These are phyloP conservation scores for Tachina grossa DNA, from an alignment of 2,888 invertebrate species.

Conservation along the genomic window DNA sequence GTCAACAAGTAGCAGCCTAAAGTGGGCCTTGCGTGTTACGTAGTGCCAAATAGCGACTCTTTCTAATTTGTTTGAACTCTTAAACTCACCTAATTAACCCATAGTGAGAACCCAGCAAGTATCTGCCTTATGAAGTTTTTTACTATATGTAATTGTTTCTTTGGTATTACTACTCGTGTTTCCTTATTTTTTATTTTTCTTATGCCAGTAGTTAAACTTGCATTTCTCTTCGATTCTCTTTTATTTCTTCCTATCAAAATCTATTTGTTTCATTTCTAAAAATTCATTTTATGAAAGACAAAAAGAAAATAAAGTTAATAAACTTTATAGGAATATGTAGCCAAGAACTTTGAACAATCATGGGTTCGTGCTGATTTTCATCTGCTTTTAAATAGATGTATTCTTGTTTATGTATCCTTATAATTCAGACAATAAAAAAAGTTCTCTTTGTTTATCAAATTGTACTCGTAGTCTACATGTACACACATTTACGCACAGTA, in stretches of 20 bases:
- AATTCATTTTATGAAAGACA: neutral
- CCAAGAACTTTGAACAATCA: conserved; percentile 31
- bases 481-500: conserved; percentile 26
- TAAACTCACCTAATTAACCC: too few species aligned
- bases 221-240: neutral
- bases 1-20: too few species aligned
- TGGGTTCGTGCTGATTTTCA: conserved; percentile 55
- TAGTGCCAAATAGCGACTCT: too few species aligned
- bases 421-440: conserved; percentile 3
- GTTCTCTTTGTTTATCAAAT: neutral
- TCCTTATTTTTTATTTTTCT: neutral
- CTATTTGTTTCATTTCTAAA: neutral
- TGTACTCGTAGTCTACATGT: neutral
- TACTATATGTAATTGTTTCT: conserved; percentile 13
- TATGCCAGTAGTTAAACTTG: conserved; percentile 18
- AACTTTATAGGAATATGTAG: neutral
- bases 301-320: neutral
- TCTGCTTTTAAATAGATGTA: conserved; percentile 50
- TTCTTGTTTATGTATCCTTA: conserved; percentile 39
- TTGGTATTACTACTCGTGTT: neutral
- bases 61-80: too few species aligned
- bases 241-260: neutral
- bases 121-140: neutral
- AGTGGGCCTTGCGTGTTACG: too few species aligned
- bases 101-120: too few species aligned